Conservation (phyloP, 1,140 invertebrate species). For the Caenorhabditis tropicalis region DNA sequence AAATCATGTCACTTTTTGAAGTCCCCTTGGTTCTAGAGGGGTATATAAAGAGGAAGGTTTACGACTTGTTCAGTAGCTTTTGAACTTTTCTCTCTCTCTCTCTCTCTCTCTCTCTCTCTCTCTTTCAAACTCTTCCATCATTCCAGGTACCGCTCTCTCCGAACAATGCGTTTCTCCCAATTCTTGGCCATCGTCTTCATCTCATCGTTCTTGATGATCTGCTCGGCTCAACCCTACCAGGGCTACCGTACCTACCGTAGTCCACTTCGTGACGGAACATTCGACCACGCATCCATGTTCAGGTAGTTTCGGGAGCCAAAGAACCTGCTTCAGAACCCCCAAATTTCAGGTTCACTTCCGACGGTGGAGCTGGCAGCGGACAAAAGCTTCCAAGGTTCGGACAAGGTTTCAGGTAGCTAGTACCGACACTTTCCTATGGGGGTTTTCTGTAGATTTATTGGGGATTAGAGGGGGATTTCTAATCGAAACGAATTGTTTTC, state of each 20-base stretch:
- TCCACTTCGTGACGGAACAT: constrained; percentile 8
- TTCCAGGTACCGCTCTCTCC: not conserved
- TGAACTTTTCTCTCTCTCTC: too few relatives aligned
- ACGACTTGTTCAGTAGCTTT: too few relatives aligned
- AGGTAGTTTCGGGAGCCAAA: not conserved
- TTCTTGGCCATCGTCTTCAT: constrained; percentile 18
- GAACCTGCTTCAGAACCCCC: not conserved
- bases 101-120: not conserved
- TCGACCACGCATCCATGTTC: constrained; percentile 33
- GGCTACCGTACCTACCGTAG: constrained; percentile 35
- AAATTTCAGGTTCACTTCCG: constrained; percentile 11
- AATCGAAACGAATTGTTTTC: not conserved
- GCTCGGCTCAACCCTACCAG: not conserved
- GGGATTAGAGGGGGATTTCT: too few relatives aligned
- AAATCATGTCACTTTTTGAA: not conserved
- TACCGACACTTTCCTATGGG: constrained; percentile 15
- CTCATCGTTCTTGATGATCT: not conserved
- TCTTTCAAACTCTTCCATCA: not conserved
- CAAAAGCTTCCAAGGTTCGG: constrained; percentile 27
- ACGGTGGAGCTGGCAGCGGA: not conserved
- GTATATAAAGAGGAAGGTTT: not conserved
- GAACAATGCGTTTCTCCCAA: not conserved
- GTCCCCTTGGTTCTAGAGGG: not conserved
- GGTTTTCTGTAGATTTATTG: not conserved
- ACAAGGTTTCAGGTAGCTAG: constrained; percentile 37